Evolutionary conservation across 2,888 invertebrate species (phyloP).

Genomic region (Dicyrtoma fusca): DNA sequence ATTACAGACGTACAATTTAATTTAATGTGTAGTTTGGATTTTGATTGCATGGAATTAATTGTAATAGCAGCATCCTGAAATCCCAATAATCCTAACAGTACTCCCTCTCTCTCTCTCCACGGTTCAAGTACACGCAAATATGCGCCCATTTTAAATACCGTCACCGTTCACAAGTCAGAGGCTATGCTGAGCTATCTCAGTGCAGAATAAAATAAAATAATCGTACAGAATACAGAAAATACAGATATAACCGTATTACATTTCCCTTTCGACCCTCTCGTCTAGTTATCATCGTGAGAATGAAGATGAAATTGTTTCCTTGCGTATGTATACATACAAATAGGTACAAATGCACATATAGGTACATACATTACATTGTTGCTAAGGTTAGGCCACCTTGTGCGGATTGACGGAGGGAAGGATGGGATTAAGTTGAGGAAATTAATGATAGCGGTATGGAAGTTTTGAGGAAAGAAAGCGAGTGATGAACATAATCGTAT

Average conservation of each 20-base stretch:
- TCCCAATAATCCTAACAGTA: neutral
- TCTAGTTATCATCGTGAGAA: slow-evolving; percentile 1
- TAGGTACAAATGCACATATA: neutral
- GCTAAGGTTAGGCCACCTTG: slow-evolving; percentile 13
- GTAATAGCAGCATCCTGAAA: neutral
- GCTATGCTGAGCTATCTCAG: too few relatives aligned
- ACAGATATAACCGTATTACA: too few relatives aligned
- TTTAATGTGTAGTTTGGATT: neutral
- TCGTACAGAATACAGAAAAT: too few relatives aligned
- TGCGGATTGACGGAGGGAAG: slow-evolving; percentile 3
- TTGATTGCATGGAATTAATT: slow-evolving; percentile 32
- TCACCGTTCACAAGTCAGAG: too few relatives aligned
- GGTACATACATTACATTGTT: neutral
- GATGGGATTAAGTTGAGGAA: slow-evolving; percentile 22
- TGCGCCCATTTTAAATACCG: slow-evolving; percentile 14
- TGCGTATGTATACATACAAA: neutral
- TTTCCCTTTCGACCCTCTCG: too few relatives aligned
- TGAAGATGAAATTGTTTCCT: slow-evolving; percentile 15
- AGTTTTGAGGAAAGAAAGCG: neutral
- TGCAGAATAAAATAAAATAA: too few relatives aligned
- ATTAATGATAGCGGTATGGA: slow-evolving; percentile 23
- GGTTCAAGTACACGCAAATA: neutral
- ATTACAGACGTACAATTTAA: slow-evolving; percentile 17
- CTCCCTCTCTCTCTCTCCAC: neutral
- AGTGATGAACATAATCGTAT: neutral